Conservation (phyloP, 2,113 vertebrate species). For the Climacteris rufus region DNA sequence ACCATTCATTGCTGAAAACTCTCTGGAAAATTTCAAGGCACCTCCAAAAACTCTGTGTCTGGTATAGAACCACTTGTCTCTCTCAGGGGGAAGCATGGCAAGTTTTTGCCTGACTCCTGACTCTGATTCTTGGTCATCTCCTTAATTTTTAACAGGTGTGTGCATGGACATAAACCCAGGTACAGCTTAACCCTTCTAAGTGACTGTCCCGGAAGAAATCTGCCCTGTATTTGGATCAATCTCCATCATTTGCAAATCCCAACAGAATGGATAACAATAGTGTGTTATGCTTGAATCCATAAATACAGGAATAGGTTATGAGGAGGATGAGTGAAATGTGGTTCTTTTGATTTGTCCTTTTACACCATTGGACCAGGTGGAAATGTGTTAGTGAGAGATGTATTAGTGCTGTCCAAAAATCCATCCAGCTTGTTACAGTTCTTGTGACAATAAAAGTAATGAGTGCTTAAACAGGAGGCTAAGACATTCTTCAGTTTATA, state of each 20-base stretch:
- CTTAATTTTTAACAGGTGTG: not conserved
- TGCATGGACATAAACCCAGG: not conserved
- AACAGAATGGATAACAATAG: not conserved
- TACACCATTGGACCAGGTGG: not conserved
- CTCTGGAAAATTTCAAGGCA: not conserved
- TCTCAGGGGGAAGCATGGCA: not conserved
- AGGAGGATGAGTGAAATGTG: not conserved
- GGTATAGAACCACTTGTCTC: not conserved
- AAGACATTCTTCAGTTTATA: not conserved
- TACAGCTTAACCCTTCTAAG: not conserved
- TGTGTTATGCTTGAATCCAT: not conserved
- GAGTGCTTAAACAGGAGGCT: not conserved
- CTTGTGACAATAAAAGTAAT: not conserved
- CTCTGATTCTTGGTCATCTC: not conserved
- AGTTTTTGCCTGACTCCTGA: not conserved
- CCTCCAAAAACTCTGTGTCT: not conserved
- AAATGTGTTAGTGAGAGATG: not conserved
- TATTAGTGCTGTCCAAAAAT: not conserved
- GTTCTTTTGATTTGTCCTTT: not conserved
- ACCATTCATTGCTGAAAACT: not conserved
- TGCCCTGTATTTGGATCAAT: not conserved
- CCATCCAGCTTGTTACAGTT: not conserved
- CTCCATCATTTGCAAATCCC: not conserved
- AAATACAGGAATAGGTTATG: not conserved
- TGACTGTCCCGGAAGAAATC: not conserved